Conservation (phyloP, 2,797 vertebrate genomes). For the Danio jaintianensis region DNA sequence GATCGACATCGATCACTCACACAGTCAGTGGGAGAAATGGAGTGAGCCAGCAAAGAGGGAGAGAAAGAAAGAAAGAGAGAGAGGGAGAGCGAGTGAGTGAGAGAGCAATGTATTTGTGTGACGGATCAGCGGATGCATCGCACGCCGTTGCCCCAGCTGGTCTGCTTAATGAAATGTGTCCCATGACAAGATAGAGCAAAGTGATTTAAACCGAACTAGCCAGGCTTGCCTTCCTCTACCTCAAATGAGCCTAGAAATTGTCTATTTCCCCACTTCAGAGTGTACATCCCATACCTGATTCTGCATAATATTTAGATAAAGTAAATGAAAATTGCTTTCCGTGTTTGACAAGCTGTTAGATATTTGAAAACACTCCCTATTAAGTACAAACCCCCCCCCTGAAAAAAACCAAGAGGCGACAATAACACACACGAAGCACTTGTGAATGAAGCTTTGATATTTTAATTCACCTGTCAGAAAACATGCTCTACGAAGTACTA, state of each 20-base stretch:
- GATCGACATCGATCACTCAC: conserved; percentile 70
- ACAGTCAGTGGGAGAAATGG: conserved; percentile 62
- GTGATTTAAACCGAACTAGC: conserved; percentile 83
- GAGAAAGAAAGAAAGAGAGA: conserved; percentile 54
- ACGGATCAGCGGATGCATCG: conserved; percentile 77
- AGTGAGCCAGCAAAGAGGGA: conserved; percentile 21
- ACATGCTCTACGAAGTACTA: neutral
- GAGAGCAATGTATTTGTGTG: conserved; percentile 78
- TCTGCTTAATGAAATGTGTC: conserved; percentile 85
- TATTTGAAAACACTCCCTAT: conserved; percentile 43
- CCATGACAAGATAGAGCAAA: conserved; percentile 81
- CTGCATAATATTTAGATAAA: conserved; percentile 56
- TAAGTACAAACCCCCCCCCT: conserved; percentile 23
- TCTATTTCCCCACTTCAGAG: conserved; percentile 51
- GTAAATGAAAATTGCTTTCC: conserved; percentile 54
- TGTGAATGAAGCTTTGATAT: conserved; percentile 38
- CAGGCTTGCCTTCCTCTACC: conserved; percentile 59
- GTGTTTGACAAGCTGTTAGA: conserved; percentile 51
- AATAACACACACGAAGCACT: conserved; percentile 20
- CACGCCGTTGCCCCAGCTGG: conserved; percentile 78
- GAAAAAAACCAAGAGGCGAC: conserved; percentile 28
- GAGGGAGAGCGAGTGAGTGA: conserved; percentile 30
- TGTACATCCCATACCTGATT: conserved; percentile 30
- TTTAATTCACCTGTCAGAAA: conserved; percentile 40
- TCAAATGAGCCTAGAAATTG: conserved; percentile 55